These are phyloP conservation scores for Thunnus maccoyii DNA, from an alignment of 2,113 vertebrate species.

Conservation along the genomic window DNA sequence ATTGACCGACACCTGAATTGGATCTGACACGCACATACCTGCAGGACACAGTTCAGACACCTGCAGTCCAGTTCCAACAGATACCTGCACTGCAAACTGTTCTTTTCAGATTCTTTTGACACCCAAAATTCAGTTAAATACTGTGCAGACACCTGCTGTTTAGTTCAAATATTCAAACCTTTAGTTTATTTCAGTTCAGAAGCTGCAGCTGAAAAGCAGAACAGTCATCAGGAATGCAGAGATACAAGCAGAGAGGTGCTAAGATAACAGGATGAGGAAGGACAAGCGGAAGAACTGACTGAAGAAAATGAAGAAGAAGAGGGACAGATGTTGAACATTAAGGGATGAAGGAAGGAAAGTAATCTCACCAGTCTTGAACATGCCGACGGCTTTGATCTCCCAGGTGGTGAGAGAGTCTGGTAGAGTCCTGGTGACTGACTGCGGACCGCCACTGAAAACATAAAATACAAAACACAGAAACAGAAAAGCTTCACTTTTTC, in stretches of 20 bases:
- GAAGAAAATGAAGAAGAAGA: background rate
- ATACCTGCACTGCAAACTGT: too few relatives aligned
- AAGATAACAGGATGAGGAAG: background rate
- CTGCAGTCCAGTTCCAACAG: background rate
- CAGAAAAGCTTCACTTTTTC: too few relatives aligned
- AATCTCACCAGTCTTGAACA: slow-evolving; percentile 88
- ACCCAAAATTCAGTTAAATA: too few relatives aligned
- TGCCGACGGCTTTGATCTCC: slow-evolving; percentile 91
- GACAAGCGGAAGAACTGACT: too few relatives aligned
- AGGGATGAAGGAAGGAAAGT: background rate
- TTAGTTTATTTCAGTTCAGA: background rate
- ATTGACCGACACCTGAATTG: slow-evolving; percentile 81
- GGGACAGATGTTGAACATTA: background rate
- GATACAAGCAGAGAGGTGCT: too few relatives aligned
- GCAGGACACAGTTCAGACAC: background rate
- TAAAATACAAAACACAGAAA: background rate
- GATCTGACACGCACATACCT: slow-evolving; percentile 92
- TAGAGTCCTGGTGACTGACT: slow-evolving; percentile 74
- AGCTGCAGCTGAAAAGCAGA: background rate
- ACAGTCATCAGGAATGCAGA: background rate
- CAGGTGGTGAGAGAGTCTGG: slow-evolving; percentile 96
- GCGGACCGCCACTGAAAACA: slow-evolving; percentile 71
- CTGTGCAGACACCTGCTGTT: too few relatives aligned
- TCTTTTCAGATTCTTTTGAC: background rate
- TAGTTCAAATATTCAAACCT: too few relatives aligned